Evolutionary conservation across 23 tunicate species (phyloP).

Genomic region (Clavelina lepadiformis): DNA sequence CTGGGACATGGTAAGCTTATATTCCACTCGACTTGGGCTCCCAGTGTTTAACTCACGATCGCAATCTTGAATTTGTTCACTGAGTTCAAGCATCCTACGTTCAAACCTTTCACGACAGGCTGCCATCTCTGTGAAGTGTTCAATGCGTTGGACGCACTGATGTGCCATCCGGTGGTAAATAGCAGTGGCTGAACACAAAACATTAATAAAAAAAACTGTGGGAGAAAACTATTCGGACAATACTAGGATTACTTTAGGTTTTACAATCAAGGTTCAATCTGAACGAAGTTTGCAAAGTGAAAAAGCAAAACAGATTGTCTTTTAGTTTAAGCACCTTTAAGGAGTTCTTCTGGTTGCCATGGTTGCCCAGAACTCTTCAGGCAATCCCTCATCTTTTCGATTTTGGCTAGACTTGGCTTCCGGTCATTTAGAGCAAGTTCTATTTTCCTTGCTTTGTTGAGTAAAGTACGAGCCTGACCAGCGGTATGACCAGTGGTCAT

Average conservation of each 20-base stretch:
- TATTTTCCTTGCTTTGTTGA: conserved; percentile 60
- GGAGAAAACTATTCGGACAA: conserved; percentile 5
- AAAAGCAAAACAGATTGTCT: background rate
- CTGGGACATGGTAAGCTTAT: conserved; percentile 51
- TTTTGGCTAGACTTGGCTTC: conserved; percentile 47
- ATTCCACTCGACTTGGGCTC: conserved; percentile 68
- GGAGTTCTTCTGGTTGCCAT: conserved; percentile 93
- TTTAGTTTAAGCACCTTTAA: too few relatives aligned
- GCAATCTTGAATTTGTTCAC: conserved; percentile 47
- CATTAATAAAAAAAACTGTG: background rate
- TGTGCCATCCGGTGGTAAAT: conserved; percentile 72
- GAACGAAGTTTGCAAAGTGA: background rate
- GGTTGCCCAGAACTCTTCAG: conserved; percentile 95
- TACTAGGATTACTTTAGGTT: conserved; percentile 1
- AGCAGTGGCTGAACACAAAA: conserved; percentile 61
- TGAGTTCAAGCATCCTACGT: conserved; percentile 37
- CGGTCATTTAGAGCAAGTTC: conserved; percentile 31
- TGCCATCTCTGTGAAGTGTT: conserved; percentile 72
- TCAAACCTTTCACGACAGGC: conserved; percentile 64
- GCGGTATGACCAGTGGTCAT: conserved; percentile 87
- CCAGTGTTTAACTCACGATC: conserved; percentile 30
- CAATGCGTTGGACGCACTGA: conserved; percentile 51
- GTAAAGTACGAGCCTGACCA: conserved; percentile 64
- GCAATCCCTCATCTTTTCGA: conserved; percentile 87
- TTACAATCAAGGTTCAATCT: background rate